Conservation (phyloP, 2,888 invertebrate species). For the Spodoptera exigua region DNA sequence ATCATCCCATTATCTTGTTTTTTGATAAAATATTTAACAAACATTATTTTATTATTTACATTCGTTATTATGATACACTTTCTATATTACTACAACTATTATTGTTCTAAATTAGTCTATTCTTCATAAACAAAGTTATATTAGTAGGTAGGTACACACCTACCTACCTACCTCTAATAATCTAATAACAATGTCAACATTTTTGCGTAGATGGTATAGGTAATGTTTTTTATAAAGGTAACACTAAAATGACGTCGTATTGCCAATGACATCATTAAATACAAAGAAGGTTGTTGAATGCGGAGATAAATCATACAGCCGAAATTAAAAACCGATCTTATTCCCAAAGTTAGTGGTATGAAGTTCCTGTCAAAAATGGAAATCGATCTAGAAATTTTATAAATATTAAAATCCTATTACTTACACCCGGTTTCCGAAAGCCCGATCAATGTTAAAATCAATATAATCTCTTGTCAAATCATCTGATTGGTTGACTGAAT, state of each 20-base stretch:
- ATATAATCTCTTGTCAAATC: too few relatives aligned
- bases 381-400: too few relatives aligned
- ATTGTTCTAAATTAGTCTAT: slow-evolving; percentile 72
- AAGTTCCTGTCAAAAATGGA: too few relatives aligned
- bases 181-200: slow-evolving; percentile 71
- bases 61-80: slow-evolving; percentile 20
- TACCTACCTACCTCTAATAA: slow-evolving; percentile 30
- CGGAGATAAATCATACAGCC: not conserved
- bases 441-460: too few relatives aligned
- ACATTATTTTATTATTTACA: slow-evolving; percentile 45
- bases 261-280: slow-evolving; percentile 74
- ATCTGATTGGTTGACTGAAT: too few relatives aligned
- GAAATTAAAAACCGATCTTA: too few relatives aligned
- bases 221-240: slow-evolving; percentile 18
- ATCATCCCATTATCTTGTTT: not conserved
- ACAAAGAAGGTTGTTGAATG: slow-evolving; percentile 9
- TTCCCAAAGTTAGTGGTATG: too few relatives aligned
- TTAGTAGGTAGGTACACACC: slow-evolving; percentile 12
- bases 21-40: slow-evolving; percentile 28
- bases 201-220: slow-evolving; percentile 42
- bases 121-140: slow-evolving; percentile 51
- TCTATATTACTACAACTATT: slow-evolving; percentile 62
- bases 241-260: slow-evolving; percentile 62
- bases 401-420: too few relatives aligned
- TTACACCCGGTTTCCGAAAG: too few relatives aligned